Evolutionary conservation across 2,797 vertebrate genomes (phyloP), one percentile per base, ranked within the genome.

Genomic region (Apogon talboti): DNA sequence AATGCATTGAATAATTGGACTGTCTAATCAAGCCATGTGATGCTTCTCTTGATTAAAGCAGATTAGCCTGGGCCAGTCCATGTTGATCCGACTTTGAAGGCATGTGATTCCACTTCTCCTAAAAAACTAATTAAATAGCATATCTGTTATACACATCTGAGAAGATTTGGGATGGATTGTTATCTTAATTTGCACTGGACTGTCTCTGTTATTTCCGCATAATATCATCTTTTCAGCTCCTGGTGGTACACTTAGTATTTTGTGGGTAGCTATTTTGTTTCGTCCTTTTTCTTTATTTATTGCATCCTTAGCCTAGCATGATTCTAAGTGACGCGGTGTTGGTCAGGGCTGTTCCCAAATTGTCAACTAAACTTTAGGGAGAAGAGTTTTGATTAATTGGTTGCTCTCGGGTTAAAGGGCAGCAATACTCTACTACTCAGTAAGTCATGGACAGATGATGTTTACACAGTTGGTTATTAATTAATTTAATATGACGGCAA

Each of bases 1-100:
- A 79, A 79, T 66, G 48, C 66, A 69, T 54, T 38, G 70, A 82
- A 73, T 83, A 87, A 87, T 89, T 85, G 89, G 71, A 74, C 54
- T 40, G 79, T 78, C 57, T 79, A 86, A 89, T 90, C 66, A 77
- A 87, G 74, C 70, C 86, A 85, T 71, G 79, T 79, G 69, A 85
- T 67, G 62, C 74, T 40, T 63, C 69, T 78, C 67, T 82, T 76
- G 81, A 89, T 91, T 78, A 86, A 52, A 68, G 66, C 56, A 84
- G 85, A 88, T 93, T 85, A 81, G 76, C 89, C 77, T 66, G 69
- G 69, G 66, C 59, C 58, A 50, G 50, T 77, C 80, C 53, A 81
- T 87, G 71, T 72, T 79, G 66, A 75, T 77, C 52, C 70, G 68
- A 54, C 69, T 83, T 69, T 68, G 79, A 84, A 83, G 62, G 55